A percentile compares a stretch with the other conserved stretches of the same genome.
Evolutionary conservation across 2,888 invertebrate genomes (phyloP).

Genomic region (Sympetrum striolatum): DNA sequence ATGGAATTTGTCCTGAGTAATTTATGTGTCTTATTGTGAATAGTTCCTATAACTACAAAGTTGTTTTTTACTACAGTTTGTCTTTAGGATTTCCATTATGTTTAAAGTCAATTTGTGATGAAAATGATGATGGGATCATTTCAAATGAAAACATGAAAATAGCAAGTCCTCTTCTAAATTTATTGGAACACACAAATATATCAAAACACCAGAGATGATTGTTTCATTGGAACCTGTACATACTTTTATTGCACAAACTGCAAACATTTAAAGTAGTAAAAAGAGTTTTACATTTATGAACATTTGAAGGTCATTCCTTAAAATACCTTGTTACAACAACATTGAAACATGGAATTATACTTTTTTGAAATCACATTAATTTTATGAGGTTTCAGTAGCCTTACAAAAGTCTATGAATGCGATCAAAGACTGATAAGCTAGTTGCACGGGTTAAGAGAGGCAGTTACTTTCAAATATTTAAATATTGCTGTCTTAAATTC

Average conservation of each 20-base stretch:
- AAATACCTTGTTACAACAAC: slow-evolving; percentile 40
- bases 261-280: not conserved
- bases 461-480: not conserved
- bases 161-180: slow-evolving; percentile 1
- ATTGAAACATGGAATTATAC: slow-evolving; percentile 16
- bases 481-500: not conserved
- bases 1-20: too few relatives aligned
- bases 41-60: too few relatives aligned
- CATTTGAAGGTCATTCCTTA: not conserved
- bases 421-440: not conserved
- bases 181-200: slow-evolving; percentile 41
- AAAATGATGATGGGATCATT: too few relatives aligned
- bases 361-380: not conserved
- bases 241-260: slow-evolving; percentile 24
- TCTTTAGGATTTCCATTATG: too few relatives aligned
- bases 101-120: too few relatives aligned
- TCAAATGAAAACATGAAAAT: not conserved
- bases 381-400: not conserved
- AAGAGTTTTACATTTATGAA: not conserved
- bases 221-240: not conserved
- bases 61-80: too few relatives aligned
- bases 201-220: slow-evolving; percentile 21
- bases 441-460: not conserved
- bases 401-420: not conserved
- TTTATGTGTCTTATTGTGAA: too few relatives aligned